Evolutionary conservation across 2,113 vertebrate species (phyloP).

Genomic region (Rallus limicola): DNA sequence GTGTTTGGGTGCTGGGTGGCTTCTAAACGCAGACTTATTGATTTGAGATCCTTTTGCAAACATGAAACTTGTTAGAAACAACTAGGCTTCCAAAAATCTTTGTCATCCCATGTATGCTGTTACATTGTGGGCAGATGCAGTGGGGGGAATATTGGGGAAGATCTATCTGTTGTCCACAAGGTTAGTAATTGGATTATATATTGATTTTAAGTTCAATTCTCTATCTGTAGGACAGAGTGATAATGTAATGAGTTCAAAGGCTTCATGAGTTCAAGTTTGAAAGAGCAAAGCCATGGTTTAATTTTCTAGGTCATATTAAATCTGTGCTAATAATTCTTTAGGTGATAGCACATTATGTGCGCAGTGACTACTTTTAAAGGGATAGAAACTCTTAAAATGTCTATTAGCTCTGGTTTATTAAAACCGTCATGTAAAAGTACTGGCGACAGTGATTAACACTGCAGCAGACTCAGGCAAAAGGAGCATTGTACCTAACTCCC

Average conservation of each 20-base stretch:
- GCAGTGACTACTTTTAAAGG: neutral
- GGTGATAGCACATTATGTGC: neutral
- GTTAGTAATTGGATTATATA: neutral
- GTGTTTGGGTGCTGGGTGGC: neutral
- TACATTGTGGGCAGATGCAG: neutral
- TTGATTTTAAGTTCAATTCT: constrained; percentile 34
- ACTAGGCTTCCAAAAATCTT: neutral
- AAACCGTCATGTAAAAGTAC: neutral
- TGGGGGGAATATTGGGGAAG: neutral
- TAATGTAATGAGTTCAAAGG: neutral
- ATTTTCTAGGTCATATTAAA: neutral
- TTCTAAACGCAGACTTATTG: neutral
- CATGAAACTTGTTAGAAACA: neutral
- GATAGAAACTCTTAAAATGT: neutral
- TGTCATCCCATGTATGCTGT: neutral
- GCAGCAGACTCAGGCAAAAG: neutral
- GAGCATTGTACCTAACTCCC: neutral
- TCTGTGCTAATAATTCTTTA: neutral
- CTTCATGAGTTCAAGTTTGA: neutral
- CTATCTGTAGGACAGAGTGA: neutral
- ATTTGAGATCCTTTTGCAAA: neutral
- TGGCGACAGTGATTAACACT: neutral
- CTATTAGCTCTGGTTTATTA: neutral
- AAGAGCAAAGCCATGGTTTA: neutral
- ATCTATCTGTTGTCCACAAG: neutral